Evolutionary conservation across 2,888 invertebrate species (phyloP).

Genomic region (Vanessa cardui): DNA sequence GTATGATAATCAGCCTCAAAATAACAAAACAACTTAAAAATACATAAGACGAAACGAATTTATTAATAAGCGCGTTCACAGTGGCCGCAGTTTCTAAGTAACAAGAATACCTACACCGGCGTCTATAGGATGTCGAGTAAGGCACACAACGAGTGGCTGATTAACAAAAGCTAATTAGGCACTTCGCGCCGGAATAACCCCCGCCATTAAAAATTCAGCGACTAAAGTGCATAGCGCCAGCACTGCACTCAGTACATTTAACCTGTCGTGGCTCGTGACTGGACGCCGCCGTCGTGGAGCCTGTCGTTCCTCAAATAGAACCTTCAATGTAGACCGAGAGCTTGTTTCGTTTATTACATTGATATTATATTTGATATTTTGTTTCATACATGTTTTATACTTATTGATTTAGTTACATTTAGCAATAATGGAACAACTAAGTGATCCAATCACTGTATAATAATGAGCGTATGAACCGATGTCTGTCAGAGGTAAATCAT

Average conservation of each 20-base stretch:
- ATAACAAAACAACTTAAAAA: too few species aligned
- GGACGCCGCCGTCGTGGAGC: slow-evolving; percentile 52
- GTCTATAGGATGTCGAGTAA: slow-evolving; percentile 2
- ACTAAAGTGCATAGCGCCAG: slow-evolving; percentile 77
- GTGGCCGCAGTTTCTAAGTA: neutral
- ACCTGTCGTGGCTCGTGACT: slow-evolving; percentile 58
- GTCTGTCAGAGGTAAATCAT: too few species aligned
- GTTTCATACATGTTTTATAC: too few species aligned
- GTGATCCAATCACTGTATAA: too few species aligned
- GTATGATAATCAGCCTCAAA: too few species aligned
- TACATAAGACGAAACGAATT: too few species aligned
- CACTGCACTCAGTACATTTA: slow-evolving; percentile 70
- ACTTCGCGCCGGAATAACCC: slow-evolving; percentile 64
- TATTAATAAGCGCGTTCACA: too few species aligned
- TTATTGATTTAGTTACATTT: too few species aligned
- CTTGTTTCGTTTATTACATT: too few species aligned
- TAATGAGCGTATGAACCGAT: too few species aligned
- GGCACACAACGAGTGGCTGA: slow-evolving; percentile 25
- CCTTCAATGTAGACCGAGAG: slow-evolving; percentile 48
- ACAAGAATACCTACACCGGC: neutral
- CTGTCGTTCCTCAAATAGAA: slow-evolving; percentile 63
- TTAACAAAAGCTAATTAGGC: slow-evolving; percentile 61
- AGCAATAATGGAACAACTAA: too few species aligned
- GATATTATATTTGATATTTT: too few species aligned
- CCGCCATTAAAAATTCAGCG: slow-evolving; percentile 73